These are phyloP conservation scores for Pammene fasciana DNA, from an alignment of 2,888 invertebrate species.

Conservation along the genomic window DNA sequence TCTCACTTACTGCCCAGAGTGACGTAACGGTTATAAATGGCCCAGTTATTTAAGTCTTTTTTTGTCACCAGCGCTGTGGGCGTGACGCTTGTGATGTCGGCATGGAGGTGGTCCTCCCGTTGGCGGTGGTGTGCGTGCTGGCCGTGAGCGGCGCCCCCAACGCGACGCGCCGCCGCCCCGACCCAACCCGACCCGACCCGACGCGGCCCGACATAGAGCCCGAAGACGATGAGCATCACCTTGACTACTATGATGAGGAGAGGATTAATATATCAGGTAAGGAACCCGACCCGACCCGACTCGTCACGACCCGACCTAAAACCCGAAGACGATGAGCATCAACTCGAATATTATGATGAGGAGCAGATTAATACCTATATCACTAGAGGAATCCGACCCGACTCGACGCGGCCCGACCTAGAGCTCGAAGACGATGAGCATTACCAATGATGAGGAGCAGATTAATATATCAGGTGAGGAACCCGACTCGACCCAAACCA, in stretches of 20 bases:
- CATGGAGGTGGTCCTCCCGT: constrained; percentile 75
- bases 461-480: constrained; percentile 74
- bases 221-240: constrained; percentile 59
- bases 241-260: constrained; percentile 79
- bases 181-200: constrained; percentile 49
- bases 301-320: constrained; percentile 55
- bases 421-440: constrained; percentile 23
- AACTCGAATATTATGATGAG: constrained; percentile 77
- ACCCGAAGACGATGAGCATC: constrained; percentile 63
- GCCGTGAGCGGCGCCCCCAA: constrained; percentile 72
- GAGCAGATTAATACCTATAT: constrained; percentile 73
- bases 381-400: constrained; percentile 55
- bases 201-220: constrained; percentile 59
- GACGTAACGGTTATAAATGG: too few relatives aligned
- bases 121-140: constrained; percentile 77
- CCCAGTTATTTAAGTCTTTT: not conserved
- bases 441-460: constrained; percentile 72
- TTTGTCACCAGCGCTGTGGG: constrained; percentile 45
- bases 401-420: too few relatives aligned
- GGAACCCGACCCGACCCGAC: constrained; percentile 46
- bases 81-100: constrained; percentile 74
- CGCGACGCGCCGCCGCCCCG: constrained; percentile 64
- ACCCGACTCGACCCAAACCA: too few relatives aligned
- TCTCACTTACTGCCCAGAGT: too few relatives aligned
- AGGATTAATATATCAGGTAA: constrained; percentile 75